Evolutionary conservation across 2,888 invertebrate genomes (phyloP), one percentile per base, ranked within the genome.

Genomic region (Acrobasis suavella): DNA sequence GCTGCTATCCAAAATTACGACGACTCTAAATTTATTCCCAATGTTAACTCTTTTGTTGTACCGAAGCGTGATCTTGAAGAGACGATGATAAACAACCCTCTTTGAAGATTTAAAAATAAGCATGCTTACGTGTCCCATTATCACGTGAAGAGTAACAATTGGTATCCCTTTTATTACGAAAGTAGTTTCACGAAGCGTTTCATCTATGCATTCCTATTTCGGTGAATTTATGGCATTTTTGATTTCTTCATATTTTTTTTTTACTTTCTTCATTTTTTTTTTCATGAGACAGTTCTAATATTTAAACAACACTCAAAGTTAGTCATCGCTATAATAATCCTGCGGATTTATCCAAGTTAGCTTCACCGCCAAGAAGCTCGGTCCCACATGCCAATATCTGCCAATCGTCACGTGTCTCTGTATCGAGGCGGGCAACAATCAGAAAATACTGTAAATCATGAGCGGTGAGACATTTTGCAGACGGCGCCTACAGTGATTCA

Each of bases 401-500:
- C 49, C 49, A 58, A 59, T 32, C 37, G 50, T 59, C 58, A 46
- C 49, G 32, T 59, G 58, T 12, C 37, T 1, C 22, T 39, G 32
- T 59, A 50, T 54, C 54, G 38, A 14, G 39, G 39, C 50, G 22
- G 22, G 61, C 16, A 68, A 68, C 66, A 68, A 71, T 70, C 69
- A 68, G 71, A 75, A 77, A 78, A 76, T 71, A 79, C 78, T 77
- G 81, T 86, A 83, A 86, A 87, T 85, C 80, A 79, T 78, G 78
- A 77, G 74, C 79, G 81, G 84, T 86, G 90, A 91, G 91, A 91
- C 91, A 82, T 91, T 92, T 91, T 91, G 91, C 91, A 91, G 91
- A 91, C 91, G 91, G 91, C 91, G 91, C 91, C 89, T 89, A 80
- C 79, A 77, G 85, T 89, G 88, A 89, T 85, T 89, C 89, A 90